These are phyloP conservation scores for Cyrtonyx montezumae DNA, from an alignment of 2,113 vertebrate species.

Conservation along the genomic window DNA sequence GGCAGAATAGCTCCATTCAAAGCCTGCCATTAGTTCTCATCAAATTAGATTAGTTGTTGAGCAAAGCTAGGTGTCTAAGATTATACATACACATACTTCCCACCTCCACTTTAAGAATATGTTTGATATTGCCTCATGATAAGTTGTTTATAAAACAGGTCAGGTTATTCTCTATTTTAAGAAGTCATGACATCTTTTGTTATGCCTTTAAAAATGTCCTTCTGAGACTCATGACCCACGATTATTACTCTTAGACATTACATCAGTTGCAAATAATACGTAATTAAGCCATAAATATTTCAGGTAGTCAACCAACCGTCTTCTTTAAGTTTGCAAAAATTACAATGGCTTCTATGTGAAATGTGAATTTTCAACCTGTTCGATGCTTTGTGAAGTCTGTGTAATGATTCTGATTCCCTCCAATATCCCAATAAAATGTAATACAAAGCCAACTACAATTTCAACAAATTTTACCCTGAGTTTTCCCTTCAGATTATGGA, in stretches of 20 bases:
- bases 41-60: neutral
- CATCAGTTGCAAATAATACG: conserved; percentile 66
- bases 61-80: conserved; percentile 25
- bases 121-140: neutral
- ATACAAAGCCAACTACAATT: neutral
- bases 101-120: neutral
- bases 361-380: neutral
- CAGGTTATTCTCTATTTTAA: neutral
- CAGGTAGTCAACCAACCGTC: conserved; percentile 44
- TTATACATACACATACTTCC: neutral
- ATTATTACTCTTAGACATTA: conserved; percentile 67
- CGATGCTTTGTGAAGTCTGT: neutral
- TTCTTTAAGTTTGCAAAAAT: conserved; percentile 9
- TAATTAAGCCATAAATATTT: conserved; percentile 69
- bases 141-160: neutral
- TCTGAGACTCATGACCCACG: conserved; percentile 33
- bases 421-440: neutral
- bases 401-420: neutral
- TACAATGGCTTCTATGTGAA: neutral
- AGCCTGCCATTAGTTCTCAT: neutral
- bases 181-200: conserved; percentile 40
- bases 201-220: conserved; percentile 48
- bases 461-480: neutral
- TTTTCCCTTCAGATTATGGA: neutral
- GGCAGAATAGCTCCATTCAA: neutral